Evolutionary conservation across 2,888 invertebrate species (phyloP).

Genomic region (Plebejus argus): DNA sequence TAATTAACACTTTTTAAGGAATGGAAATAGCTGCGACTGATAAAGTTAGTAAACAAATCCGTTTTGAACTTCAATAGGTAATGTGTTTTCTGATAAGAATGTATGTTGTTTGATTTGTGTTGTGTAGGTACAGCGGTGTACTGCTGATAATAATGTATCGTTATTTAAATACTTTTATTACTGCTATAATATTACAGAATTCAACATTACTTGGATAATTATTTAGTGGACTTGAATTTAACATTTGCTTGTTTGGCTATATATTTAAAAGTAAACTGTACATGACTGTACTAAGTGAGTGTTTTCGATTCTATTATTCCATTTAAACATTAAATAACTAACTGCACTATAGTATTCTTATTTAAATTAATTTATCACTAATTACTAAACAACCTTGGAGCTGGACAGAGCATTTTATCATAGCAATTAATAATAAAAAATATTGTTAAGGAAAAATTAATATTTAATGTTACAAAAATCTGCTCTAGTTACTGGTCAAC

Average conservation of each 20-base stretch:
- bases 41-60: constrained; percentile 22
- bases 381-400: neutral
- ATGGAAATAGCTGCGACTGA: neutral
- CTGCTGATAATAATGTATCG: neutral
- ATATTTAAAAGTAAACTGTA: too few relatives aligned
- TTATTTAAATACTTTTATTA: constrained; percentile 15
- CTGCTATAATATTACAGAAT: neutral
- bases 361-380: neutral
- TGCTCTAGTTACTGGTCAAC: neutral
- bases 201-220: neutral
- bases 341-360: neutral
- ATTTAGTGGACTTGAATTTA: neutral
- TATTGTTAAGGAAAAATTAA: neutral
- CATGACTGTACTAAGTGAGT: too few relatives aligned
- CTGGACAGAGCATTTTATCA: constrained; percentile 11
- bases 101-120: constrained; percentile 22
- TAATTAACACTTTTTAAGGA: neutral
- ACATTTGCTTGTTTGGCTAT: neutral
- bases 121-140: constrained; percentile 1
- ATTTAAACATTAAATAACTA: too few relatives aligned
- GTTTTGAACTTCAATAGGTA: constrained; percentile 21
- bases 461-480: neutral
- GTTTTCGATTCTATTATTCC: too few relatives aligned
- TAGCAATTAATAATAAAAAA: neutral
- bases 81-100: constrained; percentile 27